Evolutionary conservation across 2,113 vertebrate species (phyloP), one percentile per base, ranked within the genome.

Genomic region (Prochilodus magdalenae): DNA sequence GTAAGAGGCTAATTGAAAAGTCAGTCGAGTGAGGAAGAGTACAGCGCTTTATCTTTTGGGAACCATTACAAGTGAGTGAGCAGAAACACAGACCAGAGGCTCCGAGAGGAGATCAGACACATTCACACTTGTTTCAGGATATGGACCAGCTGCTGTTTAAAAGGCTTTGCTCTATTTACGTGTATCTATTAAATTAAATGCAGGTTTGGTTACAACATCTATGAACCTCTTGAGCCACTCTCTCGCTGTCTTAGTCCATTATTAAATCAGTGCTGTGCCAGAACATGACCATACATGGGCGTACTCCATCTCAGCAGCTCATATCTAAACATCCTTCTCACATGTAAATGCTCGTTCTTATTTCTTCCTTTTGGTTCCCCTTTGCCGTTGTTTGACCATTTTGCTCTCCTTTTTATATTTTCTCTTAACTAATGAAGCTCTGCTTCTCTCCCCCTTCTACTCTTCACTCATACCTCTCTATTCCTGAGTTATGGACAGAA

Each of bases 321-420:
- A 33, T 40, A 53, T 15, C 75, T 82, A 65, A 72, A 69, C 86
- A 82, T 71, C 63, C 26, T 72, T 47, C 47, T 79, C 47, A 22
- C 30, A 77, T 2, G 29, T 65, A 73, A 47, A 75, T 15, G 26
- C 47, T n/a, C 51, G 76, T 75, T 70, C 85, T 53, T 86, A 75
- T 79, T 77, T 81, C 86, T 72, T 81, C 63, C 80, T 65, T 0
- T 7, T 7, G 51, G 75, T 80, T 84, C 36, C 80, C 84, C 88
- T 71, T 72, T 74, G 62, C 80, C 87, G 85, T 90, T 84, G 84
- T 84, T 89, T 63, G 29, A 57, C 53, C 55, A 30, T 80, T 30
- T 27, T n/a, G 69, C 67, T 29, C 84, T 85, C 85, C 85, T 44
- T 5, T 44, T 44, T 44, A 44, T 44, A 44, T 44, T 44, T 44